A percentile compares a stretch with the other conserved stretches of the same genome.
Evolutionary conservation across 2,797 vertebrate genomes (phyloP).

Genomic region (Pangasius djambal): DNA sequence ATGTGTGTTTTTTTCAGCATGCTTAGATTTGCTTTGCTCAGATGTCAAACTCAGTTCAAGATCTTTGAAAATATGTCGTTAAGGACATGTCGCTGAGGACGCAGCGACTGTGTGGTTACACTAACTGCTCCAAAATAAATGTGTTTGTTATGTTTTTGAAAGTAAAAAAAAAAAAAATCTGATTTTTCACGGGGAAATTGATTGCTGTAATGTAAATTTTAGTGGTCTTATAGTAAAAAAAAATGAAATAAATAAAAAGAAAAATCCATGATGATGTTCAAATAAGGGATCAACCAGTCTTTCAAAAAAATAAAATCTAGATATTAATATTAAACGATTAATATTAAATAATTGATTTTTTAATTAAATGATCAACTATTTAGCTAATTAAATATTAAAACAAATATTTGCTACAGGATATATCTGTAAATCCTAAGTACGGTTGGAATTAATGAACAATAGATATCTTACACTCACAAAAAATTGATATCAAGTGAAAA

Average conservation of each 20-base stretch:
- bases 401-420: neutral
- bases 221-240: neutral
- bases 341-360: neutral
- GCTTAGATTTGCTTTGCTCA: constrained; percentile 9
- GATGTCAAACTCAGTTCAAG: neutral
- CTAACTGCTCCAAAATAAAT: neutral
- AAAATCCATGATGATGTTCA: neutral
- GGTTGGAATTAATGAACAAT: neutral
- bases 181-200: neutral
- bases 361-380: neutral
- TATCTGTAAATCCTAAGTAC: neutral
- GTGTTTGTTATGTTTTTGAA: neutral
- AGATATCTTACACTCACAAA: neutral
- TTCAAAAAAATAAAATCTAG: neutral
- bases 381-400: neutral
- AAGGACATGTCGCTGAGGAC: neutral
- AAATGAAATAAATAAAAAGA: neutral
- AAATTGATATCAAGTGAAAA: neutral
- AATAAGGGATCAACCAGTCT: neutral
- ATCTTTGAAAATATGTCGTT: neutral
- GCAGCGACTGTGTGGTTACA: neutral
- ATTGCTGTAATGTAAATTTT: neutral
- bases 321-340: neutral
- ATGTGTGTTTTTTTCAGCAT: neutral
- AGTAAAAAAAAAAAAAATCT: neutral